Base-by-base conservation (phyloP, 1,140 invertebrate genomes). In the Megalopta genalis region DNA sequence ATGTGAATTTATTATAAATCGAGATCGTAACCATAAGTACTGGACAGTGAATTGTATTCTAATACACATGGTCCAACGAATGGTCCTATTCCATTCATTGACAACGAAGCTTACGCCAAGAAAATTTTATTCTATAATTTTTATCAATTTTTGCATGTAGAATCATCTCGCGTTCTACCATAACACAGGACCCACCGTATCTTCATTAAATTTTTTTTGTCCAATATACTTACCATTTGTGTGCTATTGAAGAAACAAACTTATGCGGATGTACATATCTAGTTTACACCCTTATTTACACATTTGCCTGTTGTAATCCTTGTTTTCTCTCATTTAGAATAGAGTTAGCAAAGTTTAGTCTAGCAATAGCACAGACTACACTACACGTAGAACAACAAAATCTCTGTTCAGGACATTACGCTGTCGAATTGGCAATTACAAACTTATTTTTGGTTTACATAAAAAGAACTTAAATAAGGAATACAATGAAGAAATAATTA, bases 281-380 rank as follows among this genome's bases (percentile, higher is more conserved):
- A 81, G 52, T 65, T 68, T 65, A 14, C 54, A 68, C 63, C 49
- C 27, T 52, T 32, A 21, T 72, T 25, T 46, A 80, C 59, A 80
- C 62, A 64, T 75, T 86, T 86, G 85, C 82, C 82, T 87, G 79
- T 81, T 80, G 37, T 81, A 60, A 71, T 77, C 77, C 76, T 81
- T 75, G 49, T 79, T 81, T 77, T 83, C 71, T 76, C 65, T 83
- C 65, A 80, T 23, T 80, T 81, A 89, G 82, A 66, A 83, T 87
- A 89, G 87, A 74, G 21, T 83, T 86, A 88, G 84, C 75, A 80
- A 77, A 81, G 62, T 62, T 86, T 89, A 88, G 87, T 69, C 65
- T 88, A 89, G 88, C 74, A 59, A 80, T 86, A 84, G 86, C 82
- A 88, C 77, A 82, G 76, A 88, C 67, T 79, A 86, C 80, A 89